A percentile compares a stretch with the other conserved stretches of the same genome.
Conservation (phyloP, 2,888 invertebrate genomes). For the Eupeodes luniger region DNA sequence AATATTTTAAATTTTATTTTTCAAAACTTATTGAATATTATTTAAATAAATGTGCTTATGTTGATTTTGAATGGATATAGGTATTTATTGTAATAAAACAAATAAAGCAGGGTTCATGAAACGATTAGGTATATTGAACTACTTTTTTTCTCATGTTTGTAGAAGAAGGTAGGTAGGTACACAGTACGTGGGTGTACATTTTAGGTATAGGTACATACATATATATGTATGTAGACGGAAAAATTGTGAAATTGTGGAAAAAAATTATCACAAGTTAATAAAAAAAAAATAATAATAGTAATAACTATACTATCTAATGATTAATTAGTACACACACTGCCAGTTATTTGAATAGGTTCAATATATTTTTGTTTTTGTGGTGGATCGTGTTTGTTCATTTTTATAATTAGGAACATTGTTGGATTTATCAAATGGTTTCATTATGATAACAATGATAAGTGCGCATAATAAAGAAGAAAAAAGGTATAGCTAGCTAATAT, state of each 20-base stretch:
- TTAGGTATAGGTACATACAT: neutral
- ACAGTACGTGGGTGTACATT: neutral
- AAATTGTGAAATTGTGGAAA: conserved; percentile 24
- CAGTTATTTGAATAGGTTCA: conserved; percentile 18
- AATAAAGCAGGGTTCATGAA: neutral
- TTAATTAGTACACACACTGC: neutral
- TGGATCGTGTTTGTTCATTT: neutral
- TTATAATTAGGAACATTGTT: neutral
- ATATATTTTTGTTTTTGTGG: neutral
- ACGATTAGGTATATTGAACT: neutral
- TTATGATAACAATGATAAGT: neutral
- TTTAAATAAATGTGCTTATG: neutral
- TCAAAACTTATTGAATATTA: neutral
- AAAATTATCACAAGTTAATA: conserved; percentile 3
- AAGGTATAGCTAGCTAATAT: no score
- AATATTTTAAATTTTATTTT: neutral
- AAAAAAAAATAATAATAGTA: neutral
- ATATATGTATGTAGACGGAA: neutral
- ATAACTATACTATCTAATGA: neutral
- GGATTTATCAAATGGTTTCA: neutral
- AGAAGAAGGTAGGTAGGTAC: no score
- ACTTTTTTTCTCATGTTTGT: no score
- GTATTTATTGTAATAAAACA: no score
- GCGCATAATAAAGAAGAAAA: no score
- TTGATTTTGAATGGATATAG: no score